A percentile compares a stretch with the other conserved stretches of the same genome.
Evolutionary conservation across 2,797 vertebrate genomes (phyloP).

Genomic region (Mareca penelope): DNA sequence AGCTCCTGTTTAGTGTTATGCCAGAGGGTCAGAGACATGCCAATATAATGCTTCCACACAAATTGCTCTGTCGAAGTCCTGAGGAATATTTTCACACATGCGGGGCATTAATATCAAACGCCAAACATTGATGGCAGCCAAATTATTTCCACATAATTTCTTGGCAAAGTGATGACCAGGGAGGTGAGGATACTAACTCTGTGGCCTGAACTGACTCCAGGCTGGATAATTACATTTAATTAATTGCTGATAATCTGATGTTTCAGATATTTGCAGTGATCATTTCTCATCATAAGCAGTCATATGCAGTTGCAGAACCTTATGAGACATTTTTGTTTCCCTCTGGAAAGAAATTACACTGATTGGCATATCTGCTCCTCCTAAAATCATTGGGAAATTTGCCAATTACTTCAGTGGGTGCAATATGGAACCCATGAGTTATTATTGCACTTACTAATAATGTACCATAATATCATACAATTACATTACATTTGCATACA

Average conservation of each 20-base stretch:
- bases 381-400: constrained; percentile 26
- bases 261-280: not conserved
- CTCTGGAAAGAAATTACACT: not conserved
- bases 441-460: constrained; percentile 39
- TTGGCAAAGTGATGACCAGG: not conserved
- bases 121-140: not conserved
- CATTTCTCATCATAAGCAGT: not conserved
- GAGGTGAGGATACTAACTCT: not conserved
- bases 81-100: constrained; percentile 12
- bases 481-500: constrained; percentile 33
- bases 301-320: not conserved
- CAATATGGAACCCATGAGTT: constrained; percentile 3
- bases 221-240: not conserved
- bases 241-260: not conserved
- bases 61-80: constrained; percentile 7
- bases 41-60: not conserved
- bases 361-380: not conserved
- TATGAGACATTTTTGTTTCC: not conserved
- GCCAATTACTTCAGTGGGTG: not conserved
- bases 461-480: constrained; percentile 15
- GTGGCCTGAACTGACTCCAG: not conserved
- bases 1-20: not conserved
- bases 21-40: not conserved
- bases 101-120: not conserved
- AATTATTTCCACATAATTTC: constrained; percentile 21